These are phyloP conservation scores for Slavum lentiscoides DNA, from an alignment of 2,888 invertebrate genomes.

Conservation along the genomic window DNA sequence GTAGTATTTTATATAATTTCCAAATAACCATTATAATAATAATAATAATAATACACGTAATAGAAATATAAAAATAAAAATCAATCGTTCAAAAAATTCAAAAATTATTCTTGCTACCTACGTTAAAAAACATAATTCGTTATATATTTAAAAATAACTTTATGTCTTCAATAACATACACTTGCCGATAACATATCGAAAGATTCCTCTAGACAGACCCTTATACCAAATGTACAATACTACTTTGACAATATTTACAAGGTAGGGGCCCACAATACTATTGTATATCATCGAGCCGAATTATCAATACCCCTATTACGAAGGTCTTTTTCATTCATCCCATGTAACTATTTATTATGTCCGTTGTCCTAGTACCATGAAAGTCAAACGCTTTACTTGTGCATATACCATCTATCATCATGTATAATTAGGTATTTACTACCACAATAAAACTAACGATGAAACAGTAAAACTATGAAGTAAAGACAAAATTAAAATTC, in stretches of 20 bases:
- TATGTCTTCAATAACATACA: neutral
- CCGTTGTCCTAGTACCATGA: neutral
- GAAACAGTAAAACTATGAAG: neutral
- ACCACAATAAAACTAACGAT: no score
- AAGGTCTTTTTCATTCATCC: neutral
- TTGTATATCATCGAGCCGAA: neutral
- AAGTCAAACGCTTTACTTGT: neutral
- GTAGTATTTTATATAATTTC: no score
- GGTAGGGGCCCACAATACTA: neutral
- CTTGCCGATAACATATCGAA: neutral
- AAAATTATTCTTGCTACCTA: no score
- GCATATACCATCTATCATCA: neutral
- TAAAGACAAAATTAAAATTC: neutral
- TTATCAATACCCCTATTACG: conserved; percentile 10
- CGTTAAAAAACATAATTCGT: neutral
- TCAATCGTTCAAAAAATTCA: no score
- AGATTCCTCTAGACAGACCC: neutral
- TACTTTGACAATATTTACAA: neutral
- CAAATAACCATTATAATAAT: no score
- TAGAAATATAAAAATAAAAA: no score
- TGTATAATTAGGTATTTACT: neutral
- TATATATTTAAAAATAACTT: neutral
- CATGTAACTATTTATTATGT: neutral
- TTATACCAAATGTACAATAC: neutral
- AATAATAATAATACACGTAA: no score